Evolutionary conservation across 2,888 invertebrate species (phyloP).

Genomic region (Amblyjoppa fuscipennis): DNA sequence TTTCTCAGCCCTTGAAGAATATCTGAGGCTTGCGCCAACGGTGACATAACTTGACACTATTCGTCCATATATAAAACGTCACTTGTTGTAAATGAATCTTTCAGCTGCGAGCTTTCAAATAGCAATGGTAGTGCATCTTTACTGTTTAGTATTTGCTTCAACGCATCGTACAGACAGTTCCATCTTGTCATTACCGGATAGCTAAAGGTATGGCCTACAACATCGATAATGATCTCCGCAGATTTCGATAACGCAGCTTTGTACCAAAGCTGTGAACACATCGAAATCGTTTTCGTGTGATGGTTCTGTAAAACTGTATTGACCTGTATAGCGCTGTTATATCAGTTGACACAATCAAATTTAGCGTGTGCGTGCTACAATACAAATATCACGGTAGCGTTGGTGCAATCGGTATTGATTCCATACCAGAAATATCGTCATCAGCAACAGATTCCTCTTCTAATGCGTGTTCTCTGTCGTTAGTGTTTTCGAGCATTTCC

Average conservation of each 20-base stretch:
- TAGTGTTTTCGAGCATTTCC: no score
- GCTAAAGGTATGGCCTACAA: no score
- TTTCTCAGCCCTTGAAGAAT: conserved; percentile 4
- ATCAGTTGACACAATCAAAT: not conserved
- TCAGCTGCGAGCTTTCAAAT: not conserved
- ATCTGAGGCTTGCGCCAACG: not conserved
- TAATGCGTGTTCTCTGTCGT: no score
- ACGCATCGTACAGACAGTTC: no score
- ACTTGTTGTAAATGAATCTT: not conserved
- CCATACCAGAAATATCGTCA: not conserved
- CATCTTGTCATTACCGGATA: no score
- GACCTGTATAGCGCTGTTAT: not conserved
- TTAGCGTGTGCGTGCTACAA: not conserved
- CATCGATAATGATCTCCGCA: no score
- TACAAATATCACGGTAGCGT: not conserved
- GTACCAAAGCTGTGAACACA: no score
- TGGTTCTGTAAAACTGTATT: not conserved
- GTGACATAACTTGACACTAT: not conserved
- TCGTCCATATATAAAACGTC: not conserved
- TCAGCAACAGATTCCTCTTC: no score
- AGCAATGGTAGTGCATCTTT: not conserved
- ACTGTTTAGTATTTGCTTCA: no score
- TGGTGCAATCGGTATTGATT: not conserved
- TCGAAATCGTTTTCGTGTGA: not conserved
- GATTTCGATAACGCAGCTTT: no score